phyloP scores from a whole-genome alignment of 2,888 invertebrate genomes.

The Aphodius granarius region DNA sequence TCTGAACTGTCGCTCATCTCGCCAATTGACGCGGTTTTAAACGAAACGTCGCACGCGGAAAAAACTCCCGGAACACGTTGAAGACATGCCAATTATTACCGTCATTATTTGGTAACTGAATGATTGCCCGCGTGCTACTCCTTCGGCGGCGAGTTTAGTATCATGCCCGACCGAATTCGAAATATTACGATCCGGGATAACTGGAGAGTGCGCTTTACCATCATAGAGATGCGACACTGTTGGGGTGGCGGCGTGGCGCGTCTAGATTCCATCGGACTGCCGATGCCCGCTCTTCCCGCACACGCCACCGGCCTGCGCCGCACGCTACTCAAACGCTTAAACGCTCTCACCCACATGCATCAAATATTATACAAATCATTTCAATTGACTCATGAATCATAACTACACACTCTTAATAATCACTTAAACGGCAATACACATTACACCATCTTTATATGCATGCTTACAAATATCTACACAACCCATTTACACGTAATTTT shows the following conservation, averaged over 20 bases:
- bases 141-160: constrained; percentile 32
- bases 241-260: constrained; percentile 20
- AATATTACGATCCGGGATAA: constrained; percentile 33
- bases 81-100: constrained; percentile 34
- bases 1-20: constrained; percentile 27
- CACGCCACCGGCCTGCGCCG: not conserved
- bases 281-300: constrained; percentile 10
- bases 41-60: constrained; percentile 26
- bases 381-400: not conserved
- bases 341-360: not conserved
- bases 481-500: no score
- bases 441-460: not conserved
- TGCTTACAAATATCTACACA: no score
- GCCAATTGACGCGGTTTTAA: constrained; percentile 23
- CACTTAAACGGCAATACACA: not conserved
- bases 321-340: not conserved
- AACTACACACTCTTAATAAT: not conserved
- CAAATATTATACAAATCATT: not conserved
- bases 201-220: constrained; percentile 35
- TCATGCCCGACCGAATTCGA: constrained; percentile 35
- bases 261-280: constrained; percentile 23
- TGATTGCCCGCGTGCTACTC: constrained; percentile 31
- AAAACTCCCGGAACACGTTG: constrained; percentile 28
- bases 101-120: constrained; percentile 37
- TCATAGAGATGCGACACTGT: constrained; percentile 30